A percentile compares a stretch with the other conserved stretches of the same genome.
These are phyloP conservation scores for Pterobdella sp. DNA, from an alignment of 2,888 invertebrate species.

Conservation along the genomic window DNA sequence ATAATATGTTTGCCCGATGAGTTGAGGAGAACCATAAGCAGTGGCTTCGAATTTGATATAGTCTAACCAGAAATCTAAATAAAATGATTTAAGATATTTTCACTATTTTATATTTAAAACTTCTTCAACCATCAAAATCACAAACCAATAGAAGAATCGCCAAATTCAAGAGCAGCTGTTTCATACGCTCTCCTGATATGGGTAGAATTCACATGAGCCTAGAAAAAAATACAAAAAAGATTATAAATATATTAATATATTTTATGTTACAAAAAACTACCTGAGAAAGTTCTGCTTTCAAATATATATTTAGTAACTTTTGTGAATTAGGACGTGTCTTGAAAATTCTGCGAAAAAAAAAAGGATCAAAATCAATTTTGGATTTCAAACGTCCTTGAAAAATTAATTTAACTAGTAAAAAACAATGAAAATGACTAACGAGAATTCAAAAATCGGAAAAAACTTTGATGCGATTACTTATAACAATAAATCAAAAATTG, in stretches of 20 bases:
- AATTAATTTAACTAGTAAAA: too few species aligned
- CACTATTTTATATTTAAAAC: neutral
- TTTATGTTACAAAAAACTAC: neutral
- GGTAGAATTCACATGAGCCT: conserved; percentile 3
- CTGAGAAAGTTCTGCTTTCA: conserved; percentile 21
- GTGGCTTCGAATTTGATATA: conserved; percentile 25
- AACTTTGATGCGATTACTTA: too few species aligned
- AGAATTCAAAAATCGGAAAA: too few species aligned
- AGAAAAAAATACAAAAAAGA: neutral
- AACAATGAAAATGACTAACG: too few species aligned
- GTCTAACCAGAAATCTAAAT: conserved; percentile 24
- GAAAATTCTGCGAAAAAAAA: conserved; percentile 2
- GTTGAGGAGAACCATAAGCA: neutral
- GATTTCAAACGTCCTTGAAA: too few species aligned
- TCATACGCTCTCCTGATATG: conserved; percentile 21
- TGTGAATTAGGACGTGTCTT: conserved; percentile 12
- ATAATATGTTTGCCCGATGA: neutral
- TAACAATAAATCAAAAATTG: too few species aligned
- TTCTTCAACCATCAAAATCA: neutral
- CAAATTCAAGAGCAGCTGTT: conserved; percentile 3
- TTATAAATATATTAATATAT: neutral
- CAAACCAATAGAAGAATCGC: conserved; percentile 18
- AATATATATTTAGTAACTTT: conserved; percentile 14
- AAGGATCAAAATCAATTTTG: neutral
- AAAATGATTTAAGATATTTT: neutral